Evolutionary conservation across 2,888 invertebrate species (phyloP).

Genomic region (Laspeyria flexula): DNA sequence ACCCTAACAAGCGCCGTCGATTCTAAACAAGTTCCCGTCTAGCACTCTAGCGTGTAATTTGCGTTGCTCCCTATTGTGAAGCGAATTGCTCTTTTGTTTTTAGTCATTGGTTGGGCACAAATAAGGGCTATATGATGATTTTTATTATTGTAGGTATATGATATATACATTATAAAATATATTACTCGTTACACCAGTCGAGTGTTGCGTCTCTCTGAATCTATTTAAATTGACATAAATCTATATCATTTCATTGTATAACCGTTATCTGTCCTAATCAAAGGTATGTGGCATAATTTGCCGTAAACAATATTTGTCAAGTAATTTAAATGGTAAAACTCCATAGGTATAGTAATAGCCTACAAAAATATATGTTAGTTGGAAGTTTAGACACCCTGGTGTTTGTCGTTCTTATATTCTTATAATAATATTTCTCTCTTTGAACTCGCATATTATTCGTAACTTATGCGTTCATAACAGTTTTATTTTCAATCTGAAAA

Average conservation of each 20-base stretch:
- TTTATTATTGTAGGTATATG: background rate
- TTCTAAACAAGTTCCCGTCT: constrained; percentile 71
- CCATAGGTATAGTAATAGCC: constrained; percentile 17
- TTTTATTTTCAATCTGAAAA: background rate
- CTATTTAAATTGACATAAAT: no score
- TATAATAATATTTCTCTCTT: no score
- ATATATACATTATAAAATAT: no score
- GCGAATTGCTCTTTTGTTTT: constrained; percentile 19
- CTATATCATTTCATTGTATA: background rate
- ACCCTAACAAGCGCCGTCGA: constrained; percentile 88
- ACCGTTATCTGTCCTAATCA: constrained; percentile 48
- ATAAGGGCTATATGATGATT: constrained; percentile 27
- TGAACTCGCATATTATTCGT: no score
- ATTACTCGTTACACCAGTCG: background rate
- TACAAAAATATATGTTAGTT: constrained; percentile 11
- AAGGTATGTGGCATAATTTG: constrained; percentile 27
- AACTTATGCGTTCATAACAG: no score
- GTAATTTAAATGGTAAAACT: constrained; percentile 24
- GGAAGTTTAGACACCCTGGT: constrained; percentile 9
- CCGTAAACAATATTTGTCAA: constrained; percentile 33
- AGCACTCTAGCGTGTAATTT: constrained; percentile 28
- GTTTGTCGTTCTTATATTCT: background rate
- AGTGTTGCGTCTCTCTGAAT: background rate
- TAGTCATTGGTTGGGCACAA: constrained; percentile 47
- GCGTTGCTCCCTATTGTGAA: constrained; percentile 24